Conservation (phyloP, 2,797 vertebrate species). For the Lepus townsendii region DNA sequence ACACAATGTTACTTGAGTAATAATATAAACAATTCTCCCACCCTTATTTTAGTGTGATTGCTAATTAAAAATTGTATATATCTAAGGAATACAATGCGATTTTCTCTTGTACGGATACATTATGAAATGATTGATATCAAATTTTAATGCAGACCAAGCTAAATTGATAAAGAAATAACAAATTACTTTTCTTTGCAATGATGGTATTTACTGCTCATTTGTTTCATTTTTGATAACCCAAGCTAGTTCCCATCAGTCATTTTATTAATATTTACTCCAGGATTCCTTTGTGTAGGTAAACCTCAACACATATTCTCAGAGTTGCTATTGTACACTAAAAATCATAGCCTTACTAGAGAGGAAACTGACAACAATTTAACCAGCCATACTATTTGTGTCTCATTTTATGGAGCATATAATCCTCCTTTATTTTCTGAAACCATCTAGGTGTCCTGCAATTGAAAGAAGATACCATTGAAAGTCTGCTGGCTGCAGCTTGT, state of each 20-base stretch:
- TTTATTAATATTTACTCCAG: neutral
- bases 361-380: neutral
- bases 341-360: neutral
- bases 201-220: conserved; percentile 26
- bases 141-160: conserved; percentile 2
- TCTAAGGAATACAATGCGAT: neutral
- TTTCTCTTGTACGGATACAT: neutral
- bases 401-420: neutral
- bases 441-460: conserved; percentile 95
- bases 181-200: neutral
- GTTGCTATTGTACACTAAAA: neutral
- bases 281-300: neutral
- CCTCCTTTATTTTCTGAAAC: conserved; percentile 68
- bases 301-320: neutral
- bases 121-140: neutral
- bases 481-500: conserved; percentile 97
- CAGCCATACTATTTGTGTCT: neutral
- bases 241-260: neutral
- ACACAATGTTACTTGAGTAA: neutral
- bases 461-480: conserved; percentile 98
- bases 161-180: neutral
- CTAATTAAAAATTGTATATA: neutral
- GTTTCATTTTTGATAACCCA: neutral
- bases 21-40: neutral
- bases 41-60: neutral